A percentile compares a stretch with the other conserved stretches of the same genome.
These are phyloP conservation scores for Oceanodroma tethys DNA, from an alignment of 2,113 vertebrate species.

Conservation along the genomic window DNA sequence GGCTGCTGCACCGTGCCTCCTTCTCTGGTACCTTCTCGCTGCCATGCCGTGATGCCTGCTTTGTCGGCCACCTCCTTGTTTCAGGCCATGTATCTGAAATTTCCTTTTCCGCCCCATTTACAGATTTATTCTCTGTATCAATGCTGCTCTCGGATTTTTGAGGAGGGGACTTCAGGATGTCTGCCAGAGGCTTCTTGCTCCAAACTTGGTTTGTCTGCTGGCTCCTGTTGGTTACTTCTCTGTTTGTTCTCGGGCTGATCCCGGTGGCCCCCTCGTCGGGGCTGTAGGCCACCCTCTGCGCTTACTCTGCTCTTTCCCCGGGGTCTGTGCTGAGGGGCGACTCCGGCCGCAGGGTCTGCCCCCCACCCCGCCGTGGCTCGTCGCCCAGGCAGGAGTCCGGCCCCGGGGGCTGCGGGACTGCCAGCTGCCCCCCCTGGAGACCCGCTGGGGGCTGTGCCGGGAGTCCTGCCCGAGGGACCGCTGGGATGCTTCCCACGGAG, in stretches of 20 bases:
- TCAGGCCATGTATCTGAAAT: background rate
- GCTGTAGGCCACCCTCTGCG: too few species aligned
- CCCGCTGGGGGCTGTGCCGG: background rate
- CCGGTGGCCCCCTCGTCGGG: background rate
- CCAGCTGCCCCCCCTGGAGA: background rate
- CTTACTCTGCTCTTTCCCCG: background rate
- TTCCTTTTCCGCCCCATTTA: background rate
- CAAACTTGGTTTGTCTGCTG: background rate
- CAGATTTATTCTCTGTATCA: rapidly evolving
- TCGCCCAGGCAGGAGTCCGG: background rate
- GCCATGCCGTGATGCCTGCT: rapidly evolving
- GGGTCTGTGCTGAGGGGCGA: background rate
- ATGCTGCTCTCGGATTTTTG: background rate
- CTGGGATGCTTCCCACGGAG: background rate
- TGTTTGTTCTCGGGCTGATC: background rate
- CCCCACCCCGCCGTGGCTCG: background rate
- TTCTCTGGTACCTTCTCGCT: rapidly evolving
- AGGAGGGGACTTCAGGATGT: background rate
- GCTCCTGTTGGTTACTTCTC: background rate
- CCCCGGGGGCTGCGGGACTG: background rate
- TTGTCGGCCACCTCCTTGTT: rapidly evolving
- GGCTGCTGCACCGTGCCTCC: rapidly evolving
- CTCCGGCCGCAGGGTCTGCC: background rate
- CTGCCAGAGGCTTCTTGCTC: background rate
- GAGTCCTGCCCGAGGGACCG: background rate